phyloP scores from a whole-genome alignment of 1,140 invertebrate genomes.

The Oedothorax gibbosus region DNA sequence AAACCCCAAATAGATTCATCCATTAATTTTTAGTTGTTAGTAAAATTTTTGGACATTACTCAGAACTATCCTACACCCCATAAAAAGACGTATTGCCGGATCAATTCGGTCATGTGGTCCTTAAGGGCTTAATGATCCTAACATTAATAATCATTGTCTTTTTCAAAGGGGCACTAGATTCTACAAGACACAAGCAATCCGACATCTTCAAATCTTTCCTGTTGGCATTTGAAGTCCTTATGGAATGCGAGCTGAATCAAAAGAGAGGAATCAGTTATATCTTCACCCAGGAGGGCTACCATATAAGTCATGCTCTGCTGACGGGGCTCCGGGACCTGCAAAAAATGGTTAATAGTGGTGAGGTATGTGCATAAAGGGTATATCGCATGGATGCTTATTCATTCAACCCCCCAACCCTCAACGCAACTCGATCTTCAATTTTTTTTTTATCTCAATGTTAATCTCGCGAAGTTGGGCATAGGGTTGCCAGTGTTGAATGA shows the following conservation, averaged over 20 bases:
- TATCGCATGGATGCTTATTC: too few relatives aligned
- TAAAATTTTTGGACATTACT: too few relatives aligned
- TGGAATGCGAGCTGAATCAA: slow-evolving; percentile 85
- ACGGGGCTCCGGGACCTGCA: slow-evolving; percentile 62
- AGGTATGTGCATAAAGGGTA: slow-evolving; percentile 36
- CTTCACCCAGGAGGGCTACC: slow-evolving; percentile 84
- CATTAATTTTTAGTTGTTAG: too few relatives aligned
- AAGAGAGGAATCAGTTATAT: slow-evolving; percentile 82
- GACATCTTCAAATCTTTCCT: slow-evolving; percentile 83
- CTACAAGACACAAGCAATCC: slow-evolving; percentile 79
- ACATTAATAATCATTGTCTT: background rate
- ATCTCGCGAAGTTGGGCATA: too few relatives aligned
- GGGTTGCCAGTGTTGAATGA: too few relatives aligned
- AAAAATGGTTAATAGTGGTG: slow-evolving; percentile 58
- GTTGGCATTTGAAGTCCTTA: slow-evolving; percentile 79
- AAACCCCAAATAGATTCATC: too few relatives aligned
- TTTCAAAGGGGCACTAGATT: slow-evolving; percentile 78
- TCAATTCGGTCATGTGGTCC: too few relatives aligned
- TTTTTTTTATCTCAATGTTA: too few relatives aligned
- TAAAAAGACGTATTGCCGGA: too few relatives aligned
- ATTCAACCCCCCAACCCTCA: too few relatives aligned
- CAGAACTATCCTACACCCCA: too few relatives aligned
- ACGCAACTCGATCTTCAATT: too few relatives aligned
- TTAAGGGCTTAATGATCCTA: background rate
- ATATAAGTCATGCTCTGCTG: slow-evolving; percentile 81